Evolutionary conservation across 1,140 invertebrate genomes (phyloP).

Genomic region (Brevipalpus yothersi): DNA sequence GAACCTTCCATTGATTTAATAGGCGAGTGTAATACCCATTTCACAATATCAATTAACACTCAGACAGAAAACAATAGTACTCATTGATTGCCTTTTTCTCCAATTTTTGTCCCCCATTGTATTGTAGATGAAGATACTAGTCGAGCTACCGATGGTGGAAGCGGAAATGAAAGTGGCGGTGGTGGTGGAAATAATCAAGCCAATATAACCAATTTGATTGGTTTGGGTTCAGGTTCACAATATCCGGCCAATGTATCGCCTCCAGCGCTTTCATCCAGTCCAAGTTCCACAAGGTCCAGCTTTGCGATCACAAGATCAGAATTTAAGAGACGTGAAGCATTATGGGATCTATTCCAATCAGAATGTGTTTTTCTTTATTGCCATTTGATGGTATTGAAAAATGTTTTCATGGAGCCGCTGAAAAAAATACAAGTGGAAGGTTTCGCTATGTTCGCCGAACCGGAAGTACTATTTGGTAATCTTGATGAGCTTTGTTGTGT

Average conservation of each 20-base stretch:
- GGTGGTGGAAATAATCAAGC: not conserved
- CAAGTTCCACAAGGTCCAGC: constrained; percentile 3
- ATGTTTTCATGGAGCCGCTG: constrained; percentile 42
- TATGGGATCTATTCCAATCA: constrained; percentile 43
- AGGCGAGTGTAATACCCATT: too few species aligned
- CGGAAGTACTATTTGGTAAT: constrained; percentile 40
- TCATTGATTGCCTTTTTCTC: too few species aligned
- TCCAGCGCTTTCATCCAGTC: not conserved
- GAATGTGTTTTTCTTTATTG: constrained; percentile 39
- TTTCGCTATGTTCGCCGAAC: constrained; percentile 38
- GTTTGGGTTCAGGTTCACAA: not conserved
- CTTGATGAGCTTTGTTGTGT: constrained; percentile 40
- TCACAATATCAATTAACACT: too few species aligned
- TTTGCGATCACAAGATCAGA: constrained; percentile 10
- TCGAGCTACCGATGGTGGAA: not conserved
- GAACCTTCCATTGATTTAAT: not conserved
- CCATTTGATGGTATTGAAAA: constrained; percentile 43
- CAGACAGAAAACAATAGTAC: too few species aligned
- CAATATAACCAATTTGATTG: not conserved
- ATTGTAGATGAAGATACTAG: not conserved
- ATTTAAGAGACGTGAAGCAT: constrained; percentile 23
- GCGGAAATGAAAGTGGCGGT: not conserved
- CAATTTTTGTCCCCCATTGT: not conserved
- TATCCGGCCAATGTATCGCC: not conserved
- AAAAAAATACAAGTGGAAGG: constrained; percentile 44